Conservation (phyloP, 1,140 invertebrate genomes). For the Atopsyche davidsoni region DNA sequence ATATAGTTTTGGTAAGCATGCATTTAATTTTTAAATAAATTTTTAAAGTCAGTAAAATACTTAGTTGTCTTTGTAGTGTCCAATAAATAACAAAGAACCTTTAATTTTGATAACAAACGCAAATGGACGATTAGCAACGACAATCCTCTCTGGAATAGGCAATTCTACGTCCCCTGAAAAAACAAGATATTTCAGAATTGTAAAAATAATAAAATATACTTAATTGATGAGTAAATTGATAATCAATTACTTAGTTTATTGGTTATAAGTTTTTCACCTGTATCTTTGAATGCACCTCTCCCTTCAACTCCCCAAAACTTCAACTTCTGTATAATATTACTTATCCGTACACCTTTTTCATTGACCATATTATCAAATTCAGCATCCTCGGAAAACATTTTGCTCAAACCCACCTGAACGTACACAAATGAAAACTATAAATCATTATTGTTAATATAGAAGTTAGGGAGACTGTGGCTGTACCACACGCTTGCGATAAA, state of each 20-base stretch:
- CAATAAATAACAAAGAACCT: slow-evolving; percentile 18
- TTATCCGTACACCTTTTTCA: slow-evolving; percentile 12
- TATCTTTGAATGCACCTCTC: slow-evolving; percentile 44
- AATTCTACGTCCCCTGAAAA: slow-evolving; percentile 25
- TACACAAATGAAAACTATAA: slow-evolving; percentile 3
- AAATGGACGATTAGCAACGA: slow-evolving; percentile 26
- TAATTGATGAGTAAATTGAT: not conserved
- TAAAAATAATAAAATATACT: slow-evolving; percentile 4
- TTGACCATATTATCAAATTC: slow-evolving; percentile 18
- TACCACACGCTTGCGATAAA: not conserved
- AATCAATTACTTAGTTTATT: too few relatives aligned
- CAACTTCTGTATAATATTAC: slow-evolving; percentile 38
- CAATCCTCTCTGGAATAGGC: slow-evolving; percentile 14
- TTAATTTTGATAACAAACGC: slow-evolving; percentile 27
- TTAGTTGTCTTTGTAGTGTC: slow-evolving; percentile 13
- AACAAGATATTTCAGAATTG: too few relatives aligned
- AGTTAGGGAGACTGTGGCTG: not conserved
- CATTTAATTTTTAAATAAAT: too few relatives aligned
- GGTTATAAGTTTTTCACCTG: too few relatives aligned
- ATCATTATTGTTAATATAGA: not conserved
- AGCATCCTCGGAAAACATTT: slow-evolving; percentile 15
- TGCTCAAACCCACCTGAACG: slow-evolving; percentile 23
- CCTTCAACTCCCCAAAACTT: slow-evolving; percentile 47
- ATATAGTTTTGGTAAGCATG: too few relatives aligned
- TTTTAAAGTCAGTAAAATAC: not conserved